Percentiles rank a stretch among this genome's conserved stretches.
Evolutionary conservation across 2,113 vertebrate species (phyloP).

Genomic region (Phalacrocorax carbo): DNA sequence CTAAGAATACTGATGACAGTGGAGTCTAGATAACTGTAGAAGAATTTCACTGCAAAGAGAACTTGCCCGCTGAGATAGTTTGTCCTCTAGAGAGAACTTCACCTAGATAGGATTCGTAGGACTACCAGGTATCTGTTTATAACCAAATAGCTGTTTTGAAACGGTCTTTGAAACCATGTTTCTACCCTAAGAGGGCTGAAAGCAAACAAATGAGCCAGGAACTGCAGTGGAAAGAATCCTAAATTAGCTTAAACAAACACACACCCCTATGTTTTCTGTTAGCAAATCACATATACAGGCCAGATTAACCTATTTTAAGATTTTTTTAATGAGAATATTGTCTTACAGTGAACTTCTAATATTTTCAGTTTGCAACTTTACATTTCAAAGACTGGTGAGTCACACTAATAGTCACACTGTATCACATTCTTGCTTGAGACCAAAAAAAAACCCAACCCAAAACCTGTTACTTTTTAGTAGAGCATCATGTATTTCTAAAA

Average conservation of each 20-base stretch:
- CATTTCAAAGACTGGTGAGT: neutral
- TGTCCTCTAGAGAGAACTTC: neutral
- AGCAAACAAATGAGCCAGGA: neutral
- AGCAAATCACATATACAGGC: neutral
- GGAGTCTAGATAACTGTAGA: neutral
- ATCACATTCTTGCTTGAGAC: neutral
- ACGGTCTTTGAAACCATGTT: neutral
- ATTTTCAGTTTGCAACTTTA: neutral
- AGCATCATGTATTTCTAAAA: neutral
- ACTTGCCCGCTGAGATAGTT: neutral
- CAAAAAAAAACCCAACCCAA: neutral
- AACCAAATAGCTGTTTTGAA: neutral
- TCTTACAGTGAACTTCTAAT: neutral
- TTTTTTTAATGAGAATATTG: neutral
- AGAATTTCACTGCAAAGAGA: neutral
- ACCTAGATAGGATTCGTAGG: neutral
- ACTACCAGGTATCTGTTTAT: neutral
- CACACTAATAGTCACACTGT: neutral
- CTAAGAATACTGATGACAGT: neutral
- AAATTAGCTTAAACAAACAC: neutral
- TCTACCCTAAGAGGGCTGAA: neutral
- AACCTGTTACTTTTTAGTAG: neutral
- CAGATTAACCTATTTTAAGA: neutral
- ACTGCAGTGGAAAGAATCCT: neutral
- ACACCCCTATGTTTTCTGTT: rapidly evolving